These are phyloP conservation scores for Ariolimax columbianus DNA, from an alignment of 2,888 invertebrate genomes.

Conservation along the genomic window DNA sequence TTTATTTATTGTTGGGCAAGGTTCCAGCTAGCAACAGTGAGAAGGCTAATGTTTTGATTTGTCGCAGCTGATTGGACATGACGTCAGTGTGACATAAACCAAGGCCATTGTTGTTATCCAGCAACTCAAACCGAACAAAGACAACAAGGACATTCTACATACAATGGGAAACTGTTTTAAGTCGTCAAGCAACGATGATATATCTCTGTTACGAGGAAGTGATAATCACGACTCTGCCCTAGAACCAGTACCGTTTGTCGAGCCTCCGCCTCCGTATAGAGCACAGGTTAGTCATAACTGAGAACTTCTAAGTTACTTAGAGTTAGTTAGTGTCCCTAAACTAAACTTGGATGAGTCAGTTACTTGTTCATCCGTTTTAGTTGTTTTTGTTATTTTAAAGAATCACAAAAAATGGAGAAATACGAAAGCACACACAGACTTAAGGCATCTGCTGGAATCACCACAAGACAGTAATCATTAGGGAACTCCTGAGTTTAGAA, in stretches of 20 bases:
- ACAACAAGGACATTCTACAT: background rate
- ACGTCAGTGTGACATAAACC: slow-evolving; percentile 41
- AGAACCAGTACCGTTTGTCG: slow-evolving; percentile 66
- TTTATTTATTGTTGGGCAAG: background rate
- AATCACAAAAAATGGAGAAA: too few species aligned
- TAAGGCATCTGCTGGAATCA: too few species aligned
- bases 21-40: background rate
- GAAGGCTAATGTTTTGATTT: slow-evolving; percentile 58
- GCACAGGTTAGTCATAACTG: slow-evolving; percentile 48
- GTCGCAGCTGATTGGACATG: slow-evolving; percentile 53
- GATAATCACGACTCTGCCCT: slow-evolving; percentile 68
- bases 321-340: too few species aligned
- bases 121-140: slow-evolving; percentile 17
- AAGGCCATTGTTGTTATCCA: slow-evolving; percentile 36
- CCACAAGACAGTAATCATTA: too few species aligned
- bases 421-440: too few species aligned
- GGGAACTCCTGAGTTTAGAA: too few species aligned
- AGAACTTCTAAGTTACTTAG: too few species aligned
- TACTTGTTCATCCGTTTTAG: too few species aligned
- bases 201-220: slow-evolving; percentile 78
- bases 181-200: slow-evolving; percentile 79
- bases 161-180: slow-evolving; percentile 80
- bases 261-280: slow-evolving; percentile 78
- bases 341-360: too few species aligned
- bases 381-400: too few species aligned